Conservation (phyloP, 2,888 invertebrate species). For the Allygus modestus region DNA sequence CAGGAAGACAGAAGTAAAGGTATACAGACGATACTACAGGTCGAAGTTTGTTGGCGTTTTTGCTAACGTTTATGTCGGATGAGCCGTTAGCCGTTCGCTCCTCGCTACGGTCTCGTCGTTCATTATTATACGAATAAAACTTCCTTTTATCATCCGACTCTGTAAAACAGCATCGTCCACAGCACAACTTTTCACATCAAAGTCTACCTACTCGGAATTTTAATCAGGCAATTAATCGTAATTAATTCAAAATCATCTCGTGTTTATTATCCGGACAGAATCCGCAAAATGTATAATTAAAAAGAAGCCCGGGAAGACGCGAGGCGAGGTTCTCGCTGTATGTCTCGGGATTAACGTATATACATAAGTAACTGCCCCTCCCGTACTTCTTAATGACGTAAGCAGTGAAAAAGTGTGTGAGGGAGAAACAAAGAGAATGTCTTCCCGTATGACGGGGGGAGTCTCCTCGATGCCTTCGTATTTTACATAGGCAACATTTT, state of each 20-base stretch:
- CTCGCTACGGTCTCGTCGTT: neutral
- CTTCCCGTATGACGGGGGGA: slow-evolving; percentile 66
- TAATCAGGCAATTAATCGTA: slow-evolving; percentile 65
- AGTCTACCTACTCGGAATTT: slow-evolving; percentile 62
- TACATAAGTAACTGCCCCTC: slow-evolving; percentile 66
- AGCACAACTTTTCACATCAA: slow-evolving; percentile 54
- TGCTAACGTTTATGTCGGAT: neutral
- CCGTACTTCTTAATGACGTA: slow-evolving; percentile 76
- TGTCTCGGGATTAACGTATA: slow-evolving; percentile 66
- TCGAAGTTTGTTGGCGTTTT: neutral
- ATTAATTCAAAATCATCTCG: slow-evolving; percentile 64
- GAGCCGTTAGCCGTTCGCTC: neutral
- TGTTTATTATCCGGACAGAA: slow-evolving; percentile 59
- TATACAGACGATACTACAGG: neutral
- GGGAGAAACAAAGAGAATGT: slow-evolving; percentile 75
- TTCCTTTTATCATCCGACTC: slow-evolving; percentile 18
- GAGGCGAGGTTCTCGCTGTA: slow-evolving; percentile 51
- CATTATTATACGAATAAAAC: slow-evolving; percentile 45
- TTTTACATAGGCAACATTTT: slow-evolving; percentile 72
- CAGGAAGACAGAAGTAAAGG: neutral
- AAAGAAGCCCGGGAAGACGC: slow-evolving; percentile 63
- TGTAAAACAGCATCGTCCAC: neutral
- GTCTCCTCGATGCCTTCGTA: slow-evolving; percentile 69
- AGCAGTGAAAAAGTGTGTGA: slow-evolving; percentile 74
- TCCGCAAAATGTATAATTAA: slow-evolving; percentile 65